Base-by-base conservation (phyloP, 2,113 vertebrate genomes). In the Glaucomys volans region DNA sequence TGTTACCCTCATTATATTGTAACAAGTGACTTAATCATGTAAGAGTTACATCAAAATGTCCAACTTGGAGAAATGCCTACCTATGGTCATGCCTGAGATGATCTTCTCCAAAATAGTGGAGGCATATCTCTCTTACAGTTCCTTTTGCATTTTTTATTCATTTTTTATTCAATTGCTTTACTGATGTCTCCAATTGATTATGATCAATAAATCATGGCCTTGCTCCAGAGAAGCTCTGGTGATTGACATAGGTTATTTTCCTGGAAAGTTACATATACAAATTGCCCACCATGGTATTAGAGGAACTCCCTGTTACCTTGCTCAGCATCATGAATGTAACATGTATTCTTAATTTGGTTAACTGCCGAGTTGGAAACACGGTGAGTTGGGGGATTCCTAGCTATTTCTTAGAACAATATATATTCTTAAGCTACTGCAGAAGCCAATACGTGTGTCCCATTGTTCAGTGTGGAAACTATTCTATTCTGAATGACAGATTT, bases 401-500 rank as follows among this genome's bases (percentile, higher is more conserved):
- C 42, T 86, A 72, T 62, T 50, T 85, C 44, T 82, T 32, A 94
- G 35, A 93, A 85, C 30, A 90, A 90, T 75, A 50, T 94, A 18
- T 52, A 30, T 80, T 50, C 62, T n/a, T 76, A 90, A 74, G 62
- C 71, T 90, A 77, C 91, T 40, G 24, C 71, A 37, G 69, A 96
- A 87, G 35, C 28, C 72, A 93, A 57, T 42, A 22, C 42, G 59
- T 30, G 2, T 75, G 52, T 71, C 52, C 52, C 40, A 42, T 57
- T 82, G 44, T 72, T 90, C 59, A 20, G 67, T 66, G 30, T 35
- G 32, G 52, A 96, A 95, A 80, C 24, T 12, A 77, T 66, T 94
- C 22, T 90, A 64, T 88, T 69, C 94, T 74, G 40, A 91, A 97
- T 40, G 80, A 92, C 69, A 59, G 52, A 85, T 81, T 69, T 87